Percentiles rank a stretch among this genome's conserved stretches.
Evolutionary conservation across 2,888 invertebrate species (phyloP).

Genomic region (Sthenelais limicola): DNA sequence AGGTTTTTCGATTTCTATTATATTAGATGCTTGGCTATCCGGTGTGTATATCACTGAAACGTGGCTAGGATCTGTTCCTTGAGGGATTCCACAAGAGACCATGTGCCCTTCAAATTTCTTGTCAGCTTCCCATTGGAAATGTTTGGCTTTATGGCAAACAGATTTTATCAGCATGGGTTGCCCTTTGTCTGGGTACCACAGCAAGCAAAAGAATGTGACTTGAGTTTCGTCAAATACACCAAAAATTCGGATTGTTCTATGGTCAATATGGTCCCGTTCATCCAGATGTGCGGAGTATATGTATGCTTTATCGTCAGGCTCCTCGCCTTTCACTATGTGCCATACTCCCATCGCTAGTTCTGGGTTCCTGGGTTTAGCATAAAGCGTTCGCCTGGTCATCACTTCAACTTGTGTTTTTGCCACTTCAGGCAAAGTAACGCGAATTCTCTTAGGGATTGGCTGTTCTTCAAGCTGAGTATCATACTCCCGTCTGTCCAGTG

Average conservation of each 20-base stretch:
- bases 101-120: conserved; percentile 15
- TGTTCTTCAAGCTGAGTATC: no score
- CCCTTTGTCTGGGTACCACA: neutral
- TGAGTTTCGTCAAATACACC: neutral
- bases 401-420: no score
- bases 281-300: conserved; percentile 16
- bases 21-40: neutral
- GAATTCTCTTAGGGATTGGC: no score
- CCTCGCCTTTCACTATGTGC: conserved; percentile 16
- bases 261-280: conserved; percentile 7
- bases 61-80: neutral
- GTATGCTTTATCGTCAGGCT: neutral
- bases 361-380: conserved; percentile 10
- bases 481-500: no score
- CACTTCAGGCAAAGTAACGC: no score
- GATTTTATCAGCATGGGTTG: conserved; percentile 2
- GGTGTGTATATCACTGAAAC: neutral
- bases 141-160: neutral
- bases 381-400: no score
- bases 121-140: neutral
- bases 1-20: neutral
- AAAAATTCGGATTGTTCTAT: conserved; percentile 5
- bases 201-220: neutral
- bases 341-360: neutral
- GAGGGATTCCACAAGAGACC: conserved; percentile 13